Percentiles rank a stretch among this genome's conserved stretches.
Evolutionary conservation across 2,797 vertebrate genomes (phyloP).

Genomic region (Tangara arthus): DNA sequence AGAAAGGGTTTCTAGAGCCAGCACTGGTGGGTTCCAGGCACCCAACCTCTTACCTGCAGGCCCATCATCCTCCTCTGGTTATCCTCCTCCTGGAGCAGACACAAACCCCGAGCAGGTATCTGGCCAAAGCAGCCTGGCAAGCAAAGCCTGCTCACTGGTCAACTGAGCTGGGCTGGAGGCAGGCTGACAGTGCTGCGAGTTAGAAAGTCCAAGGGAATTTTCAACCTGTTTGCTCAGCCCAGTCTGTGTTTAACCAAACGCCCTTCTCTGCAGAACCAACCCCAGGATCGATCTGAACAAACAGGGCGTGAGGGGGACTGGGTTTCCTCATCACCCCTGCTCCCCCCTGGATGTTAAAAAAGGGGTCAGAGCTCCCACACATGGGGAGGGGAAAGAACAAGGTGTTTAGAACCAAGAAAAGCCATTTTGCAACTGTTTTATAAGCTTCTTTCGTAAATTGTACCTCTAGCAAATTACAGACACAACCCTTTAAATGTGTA

Average conservation of each 20-base stretch:
- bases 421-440: neutral
- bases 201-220: constrained; percentile 71
- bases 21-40: accelerated
- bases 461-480: neutral
- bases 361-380: neutral
- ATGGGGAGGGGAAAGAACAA: neutral
- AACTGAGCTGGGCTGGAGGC: neutral
- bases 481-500: neutral
- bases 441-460: neutral
- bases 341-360: neutral
- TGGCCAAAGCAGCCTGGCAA: neutral
- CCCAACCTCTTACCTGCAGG: constrained; percentile 69
- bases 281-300: neutral
- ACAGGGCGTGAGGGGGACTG: neutral
- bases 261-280: neutral
- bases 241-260: constrained; percentile 82
- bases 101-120: neutral
- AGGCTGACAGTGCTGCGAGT: constrained; percentile 2
- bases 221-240: constrained; percentile 71
- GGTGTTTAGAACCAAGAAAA: neutral
- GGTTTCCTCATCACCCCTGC: accelerated
- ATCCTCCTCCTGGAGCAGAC: neutral
- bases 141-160: neutral
- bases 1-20: neutral
- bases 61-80: constrained; percentile 38